phyloP scores from a whole-genome alignment of 2,113 vertebrate species.

The Melanotaenia duboulayi region DNA sequence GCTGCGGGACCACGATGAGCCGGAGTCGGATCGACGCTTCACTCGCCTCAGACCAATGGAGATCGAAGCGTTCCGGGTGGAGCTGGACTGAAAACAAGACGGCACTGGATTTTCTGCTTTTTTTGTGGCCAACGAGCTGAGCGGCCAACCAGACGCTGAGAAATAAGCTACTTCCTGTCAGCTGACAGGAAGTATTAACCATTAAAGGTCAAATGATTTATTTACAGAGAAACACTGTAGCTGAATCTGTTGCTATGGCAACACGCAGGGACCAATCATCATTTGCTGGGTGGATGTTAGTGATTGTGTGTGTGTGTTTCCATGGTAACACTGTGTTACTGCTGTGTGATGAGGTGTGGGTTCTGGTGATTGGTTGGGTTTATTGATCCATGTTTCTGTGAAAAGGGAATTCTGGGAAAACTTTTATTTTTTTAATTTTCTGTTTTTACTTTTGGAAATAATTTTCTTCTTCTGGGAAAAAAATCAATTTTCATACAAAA shows the following conservation, averaged over 20 bases:
- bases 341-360: constrained; percentile 11
- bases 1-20: constrained; percentile 43
- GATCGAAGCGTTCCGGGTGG: constrained; percentile 54
- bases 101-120: too few relatives aligned
- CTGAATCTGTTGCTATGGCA: not conserved
- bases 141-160: constrained; percentile 1
- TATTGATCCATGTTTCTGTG: constrained; percentile 16
- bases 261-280: constrained; percentile 12
- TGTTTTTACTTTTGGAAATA: constrained; percentile 3
- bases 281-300: not conserved
- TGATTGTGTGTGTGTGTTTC: constrained; percentile 14
- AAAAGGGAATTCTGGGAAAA: constrained; percentile 24
- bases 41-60: constrained; percentile 59
- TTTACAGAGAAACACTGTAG: constrained; percentile 10
- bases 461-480: not conserved
- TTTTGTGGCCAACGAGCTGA: constrained; percentile 3
- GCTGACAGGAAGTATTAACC: constrained; percentile 9
- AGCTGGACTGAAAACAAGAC: constrained; percentile 16
- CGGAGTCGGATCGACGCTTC: constrained; percentile 8
- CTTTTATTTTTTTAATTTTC: constrained; percentile 4
- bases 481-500: not conserved
- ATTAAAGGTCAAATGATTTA: not conserved
- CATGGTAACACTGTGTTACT: constrained; percentile 26
- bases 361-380: not conserved
- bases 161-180: not conserved